Base-by-base conservation (phyloP, 35 echinoderm and acorn worm species). In the Heliocidaris tuberculata region DNA sequence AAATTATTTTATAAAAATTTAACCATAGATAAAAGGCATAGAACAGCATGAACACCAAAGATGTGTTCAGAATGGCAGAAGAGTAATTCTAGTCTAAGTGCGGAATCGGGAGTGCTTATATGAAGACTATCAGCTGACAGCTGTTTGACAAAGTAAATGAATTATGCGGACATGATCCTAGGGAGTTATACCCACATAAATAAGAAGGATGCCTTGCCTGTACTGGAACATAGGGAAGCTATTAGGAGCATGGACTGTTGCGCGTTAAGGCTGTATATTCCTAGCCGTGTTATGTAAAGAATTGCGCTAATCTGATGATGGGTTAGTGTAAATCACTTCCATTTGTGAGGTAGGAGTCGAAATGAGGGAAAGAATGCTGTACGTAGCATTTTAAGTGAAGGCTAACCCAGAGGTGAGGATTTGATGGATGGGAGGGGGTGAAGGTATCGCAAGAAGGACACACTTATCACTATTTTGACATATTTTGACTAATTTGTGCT, bases 171-270 rank as follows among this genome's bases (percentile, higher is more conserved):
- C 47, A 47, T 89, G 87, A 89, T 89, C 87, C 87, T 32, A 32
- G 31, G 87, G 87, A 89, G 87, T 89, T 89, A 89, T 89, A 89
- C 87, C 87, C 87, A 89, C 87, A 89, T 89, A 89, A 89, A 89
- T 89, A 89, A 89, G 47, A 48, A 89, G 87, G 87, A 89, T 47
- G 47, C 31, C 31, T 29, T 15, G 87, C 87, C 87, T 32, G 31
- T 47, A 48, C 87, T 89, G 30, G 2, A 89, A 89, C 47, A 89
- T 89, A 89, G 87, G 87, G 47, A 89, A 89, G 31, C 87, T 48
- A 89, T 89, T 89, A 89, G 87, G 31, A 48, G 32, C 31, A 89
- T 89, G 0, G 87, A 32, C 87, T 48, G 87, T 32, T 89, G 87
- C 47, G 31, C 87, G 31, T 47, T 89, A 16, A 42, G 12, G 87